Percentiles rank a stretch among this genome's conserved stretches.
Conservation (phyloP, 2,797 vertebrate genomes). For the Smutsia temminckii region DNA sequence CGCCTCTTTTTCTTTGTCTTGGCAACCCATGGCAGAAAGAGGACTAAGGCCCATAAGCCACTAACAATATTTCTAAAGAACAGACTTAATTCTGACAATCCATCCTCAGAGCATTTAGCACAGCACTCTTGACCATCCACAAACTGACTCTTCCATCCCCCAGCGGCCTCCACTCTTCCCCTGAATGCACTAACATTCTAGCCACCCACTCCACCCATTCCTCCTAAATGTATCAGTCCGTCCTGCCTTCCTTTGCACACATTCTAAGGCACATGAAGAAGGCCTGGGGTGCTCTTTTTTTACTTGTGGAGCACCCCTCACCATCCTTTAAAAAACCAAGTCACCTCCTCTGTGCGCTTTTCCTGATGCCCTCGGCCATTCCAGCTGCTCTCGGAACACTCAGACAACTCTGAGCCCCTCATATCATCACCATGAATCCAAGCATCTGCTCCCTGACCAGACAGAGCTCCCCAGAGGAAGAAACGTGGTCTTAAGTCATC, state of each 20-base stretch:
- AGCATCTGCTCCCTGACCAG: not conserved
- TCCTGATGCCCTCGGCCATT: not conserved
- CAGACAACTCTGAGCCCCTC: not conserved
- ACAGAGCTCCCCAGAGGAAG: not conserved
- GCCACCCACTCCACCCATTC: not conserved
- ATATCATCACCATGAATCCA: too few relatives aligned
- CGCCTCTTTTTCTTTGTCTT: not conserved
- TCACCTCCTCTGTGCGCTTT: not conserved
- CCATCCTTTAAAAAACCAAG: not conserved
- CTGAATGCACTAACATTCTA: too few relatives aligned
- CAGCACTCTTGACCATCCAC: rapidly evolving
- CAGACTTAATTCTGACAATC: not conserved
- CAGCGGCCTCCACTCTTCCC: not conserved
- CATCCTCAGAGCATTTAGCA: not conserved
- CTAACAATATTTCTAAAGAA: not conserved
- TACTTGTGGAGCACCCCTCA: not conserved
- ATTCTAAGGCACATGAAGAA: too few relatives aligned
- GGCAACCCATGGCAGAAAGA: not conserved
- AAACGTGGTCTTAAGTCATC: not conserved
- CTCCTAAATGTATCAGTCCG: not conserved
- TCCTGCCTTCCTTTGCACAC: not conserved
- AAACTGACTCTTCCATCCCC: not conserved
- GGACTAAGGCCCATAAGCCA: not conserved
- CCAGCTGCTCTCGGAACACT: not conserved
- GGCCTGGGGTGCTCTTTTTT: not conserved